These are phyloP conservation scores for Seriola rivoliana DNA, from an alignment of 2,113 vertebrate species.

Conservation along the genomic window DNA sequence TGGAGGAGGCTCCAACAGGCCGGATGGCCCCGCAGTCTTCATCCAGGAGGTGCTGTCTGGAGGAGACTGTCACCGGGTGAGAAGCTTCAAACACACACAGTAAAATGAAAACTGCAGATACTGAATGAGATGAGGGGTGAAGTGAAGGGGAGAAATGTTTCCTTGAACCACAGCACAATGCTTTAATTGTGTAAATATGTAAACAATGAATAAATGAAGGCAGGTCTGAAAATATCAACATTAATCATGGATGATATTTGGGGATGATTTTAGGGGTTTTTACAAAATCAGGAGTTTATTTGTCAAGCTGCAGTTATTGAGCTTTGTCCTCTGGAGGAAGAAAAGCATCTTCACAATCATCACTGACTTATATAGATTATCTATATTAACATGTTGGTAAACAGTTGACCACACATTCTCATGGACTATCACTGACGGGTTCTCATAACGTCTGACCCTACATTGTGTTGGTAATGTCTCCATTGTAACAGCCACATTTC, in stretches of 20 bases:
- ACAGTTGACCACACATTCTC: too few species aligned
- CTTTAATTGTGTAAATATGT: not conserved
- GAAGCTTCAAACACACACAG: constrained; percentile 9
- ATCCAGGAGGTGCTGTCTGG: constrained; percentile 90
- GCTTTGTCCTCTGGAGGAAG: not conserved
- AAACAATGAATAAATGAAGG: not conserved
- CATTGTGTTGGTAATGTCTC: too few species aligned
- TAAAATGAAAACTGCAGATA: not conserved
- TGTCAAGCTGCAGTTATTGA: not conserved
- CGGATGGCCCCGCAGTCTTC: constrained; percentile 91
- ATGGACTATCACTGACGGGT: too few species aligned
- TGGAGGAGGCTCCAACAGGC: constrained; percentile 89
- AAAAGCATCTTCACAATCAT: too few species aligned
- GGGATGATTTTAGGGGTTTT: too few species aligned
- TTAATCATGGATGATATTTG: too few species aligned
- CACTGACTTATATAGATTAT: too few species aligned
- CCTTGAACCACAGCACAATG: too few species aligned
- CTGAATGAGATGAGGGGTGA: not conserved
- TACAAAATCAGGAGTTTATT: not conserved
- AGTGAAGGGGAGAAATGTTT: not conserved
- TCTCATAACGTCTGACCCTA: too few species aligned
- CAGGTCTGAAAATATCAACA: too few species aligned
- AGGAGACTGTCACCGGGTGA: constrained; percentile 88
- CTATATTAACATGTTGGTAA: too few species aligned
- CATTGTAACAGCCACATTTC: too few species aligned